Percentiles rank a stretch among this genome's conserved stretches.
Evolutionary conservation across 2,797 vertebrate species (phyloP).

Genomic region (Sphenopsis melanotis): DNA sequence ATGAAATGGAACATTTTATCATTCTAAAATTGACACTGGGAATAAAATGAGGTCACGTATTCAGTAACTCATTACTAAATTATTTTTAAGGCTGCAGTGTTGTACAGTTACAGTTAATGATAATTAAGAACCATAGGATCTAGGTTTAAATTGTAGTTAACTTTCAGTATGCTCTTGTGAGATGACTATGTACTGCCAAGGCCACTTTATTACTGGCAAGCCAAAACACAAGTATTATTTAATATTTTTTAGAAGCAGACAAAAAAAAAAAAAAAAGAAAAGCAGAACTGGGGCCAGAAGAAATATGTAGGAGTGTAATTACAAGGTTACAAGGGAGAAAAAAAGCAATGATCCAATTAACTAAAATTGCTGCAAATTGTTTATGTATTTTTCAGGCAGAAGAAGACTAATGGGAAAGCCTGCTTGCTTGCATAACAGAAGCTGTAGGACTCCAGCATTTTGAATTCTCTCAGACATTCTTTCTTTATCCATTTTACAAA

Average conservation of each 20-base stretch:
- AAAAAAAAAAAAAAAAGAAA: background rate
- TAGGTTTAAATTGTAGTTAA: background rate
- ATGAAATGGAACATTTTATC: background rate
- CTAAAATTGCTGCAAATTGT: background rate
- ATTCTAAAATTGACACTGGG: background rate
- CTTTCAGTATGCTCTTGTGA: background rate
- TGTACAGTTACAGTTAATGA: background rate
- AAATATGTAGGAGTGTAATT: background rate
- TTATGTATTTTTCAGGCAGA: background rate
- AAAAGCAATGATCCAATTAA: background rate
- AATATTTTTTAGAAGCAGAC: background rate
- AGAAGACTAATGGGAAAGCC: background rate
- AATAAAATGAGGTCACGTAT: slow-evolving; percentile 9
- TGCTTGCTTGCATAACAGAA: background rate
- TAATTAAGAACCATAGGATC: slow-evolving; percentile 24
- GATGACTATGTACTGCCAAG: background rate
- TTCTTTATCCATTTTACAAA: background rate
- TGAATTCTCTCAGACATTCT: background rate
- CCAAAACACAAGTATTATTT: background rate
- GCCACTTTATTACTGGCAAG: background rate
- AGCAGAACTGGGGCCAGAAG: background rate
- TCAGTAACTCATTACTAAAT: background rate
- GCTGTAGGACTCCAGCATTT: background rate
- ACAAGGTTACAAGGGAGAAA: background rate
- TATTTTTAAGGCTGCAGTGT: background rate